Base-by-base conservation (phyloP, 2,888 invertebrate genomes). In the Morpho achilles region DNA sequence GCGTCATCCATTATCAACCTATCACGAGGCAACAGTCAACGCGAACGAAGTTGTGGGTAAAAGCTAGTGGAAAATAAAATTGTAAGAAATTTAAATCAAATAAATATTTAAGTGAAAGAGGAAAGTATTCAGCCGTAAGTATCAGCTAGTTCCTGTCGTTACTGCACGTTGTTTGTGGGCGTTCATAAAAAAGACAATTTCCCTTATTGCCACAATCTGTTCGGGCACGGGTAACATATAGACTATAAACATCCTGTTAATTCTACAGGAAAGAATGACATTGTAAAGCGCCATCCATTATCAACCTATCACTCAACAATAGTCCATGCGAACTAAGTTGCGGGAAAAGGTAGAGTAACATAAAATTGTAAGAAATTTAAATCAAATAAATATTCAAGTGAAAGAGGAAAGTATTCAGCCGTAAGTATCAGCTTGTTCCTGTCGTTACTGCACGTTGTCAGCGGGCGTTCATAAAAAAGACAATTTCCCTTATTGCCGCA, bases 121-220 rank as follows among this genome's bases (percentile, higher is more conserved):
- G 54, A 59, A 16, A 72, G 72, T 69, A 67, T 67, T 72, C 69
- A 67, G 65, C 60, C 67, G 63, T 73, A 73, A 74, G 75, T 74
- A 9, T 9, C 69, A 66, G 68, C 66, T 68, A 58, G 65, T 68
- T 64, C 71, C 69, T 69, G 69, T 77, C 84, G 84, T 85, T 84
- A 83, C 83, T 84, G 85, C 80, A 83, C 84, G 80, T 78, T 75
- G 81, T 78, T 79, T 80, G 68, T 75, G 74, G 74, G 79, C 87
- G 84, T 88, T 87, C 88, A 88, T 89, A 89, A 88, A 89, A 89
- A 89, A 88, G 87, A 90, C 89, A 90, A 89, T 89, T 86, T 87
- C 82, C 87, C 87, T 88, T 90, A 90, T 89, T 87, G 87, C 88
- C 76, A 84, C 84, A 90, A 89, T 89, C 88, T 88, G 88, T 78